Percentiles rank a stretch among this genome's conserved stretches.
Conservation (phyloP, 1,140 invertebrate genomes). For the Cardiocondyla obscurior region DNA sequence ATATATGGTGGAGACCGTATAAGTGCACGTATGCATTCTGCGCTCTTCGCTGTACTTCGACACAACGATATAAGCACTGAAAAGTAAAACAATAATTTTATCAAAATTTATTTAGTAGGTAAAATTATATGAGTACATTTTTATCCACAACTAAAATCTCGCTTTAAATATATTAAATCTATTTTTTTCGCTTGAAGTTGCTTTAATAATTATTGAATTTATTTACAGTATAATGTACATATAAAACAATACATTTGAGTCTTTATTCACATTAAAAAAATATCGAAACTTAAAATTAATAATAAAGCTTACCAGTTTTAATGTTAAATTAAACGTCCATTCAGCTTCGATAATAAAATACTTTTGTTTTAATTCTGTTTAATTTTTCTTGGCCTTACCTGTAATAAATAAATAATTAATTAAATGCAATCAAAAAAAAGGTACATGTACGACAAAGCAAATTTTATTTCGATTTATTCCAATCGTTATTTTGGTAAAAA, state of each 20-base stretch:
- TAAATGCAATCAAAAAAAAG: too few relatives aligned
- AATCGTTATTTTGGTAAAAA: too few relatives aligned
- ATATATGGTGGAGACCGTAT: constrained; percentile 11
- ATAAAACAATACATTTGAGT: not conserved
- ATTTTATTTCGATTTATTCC: too few relatives aligned
- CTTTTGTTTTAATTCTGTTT: not conserved
- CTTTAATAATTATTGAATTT: not conserved
- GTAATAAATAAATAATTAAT: too few relatives aligned
- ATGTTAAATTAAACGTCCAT: not conserved
- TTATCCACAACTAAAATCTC: not conserved
- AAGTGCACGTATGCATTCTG: not conserved
- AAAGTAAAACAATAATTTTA: not conserved
- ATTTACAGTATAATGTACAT: not conserved
- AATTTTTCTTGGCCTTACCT: not conserved
- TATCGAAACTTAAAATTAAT: not conserved
- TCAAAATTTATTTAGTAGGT: not conserved
- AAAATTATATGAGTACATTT: not conserved
- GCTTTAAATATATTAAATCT: not conserved
- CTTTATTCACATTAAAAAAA: not conserved
- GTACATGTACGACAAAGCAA: too few relatives aligned
- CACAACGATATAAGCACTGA: not conserved
- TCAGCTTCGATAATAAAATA: not conserved
- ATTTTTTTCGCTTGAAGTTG: not conserved
- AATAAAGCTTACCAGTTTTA: not conserved
- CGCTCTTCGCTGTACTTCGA: not conserved